Evolutionary conservation across 2,113 vertebrate species (phyloP).

Genomic region (Phodopus roborovskii): DNA sequence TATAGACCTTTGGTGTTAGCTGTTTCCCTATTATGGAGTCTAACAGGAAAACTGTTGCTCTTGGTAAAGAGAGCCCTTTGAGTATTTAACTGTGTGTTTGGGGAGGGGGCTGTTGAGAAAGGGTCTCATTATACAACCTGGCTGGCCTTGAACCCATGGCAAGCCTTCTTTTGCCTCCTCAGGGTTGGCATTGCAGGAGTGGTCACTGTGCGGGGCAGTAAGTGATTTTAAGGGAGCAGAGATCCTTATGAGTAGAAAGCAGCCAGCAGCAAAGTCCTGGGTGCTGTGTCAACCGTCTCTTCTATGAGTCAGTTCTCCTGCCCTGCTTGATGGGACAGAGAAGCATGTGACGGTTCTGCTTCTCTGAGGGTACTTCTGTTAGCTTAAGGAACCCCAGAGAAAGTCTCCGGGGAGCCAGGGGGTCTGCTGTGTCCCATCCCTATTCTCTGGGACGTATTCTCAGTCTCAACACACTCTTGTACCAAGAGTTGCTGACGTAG

Average conservation of each 20-base stretch:
- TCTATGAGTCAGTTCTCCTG: neutral
- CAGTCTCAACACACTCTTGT: neutral
- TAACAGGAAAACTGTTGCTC: slow-evolving; percentile 1
- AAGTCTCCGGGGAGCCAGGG: neutral
- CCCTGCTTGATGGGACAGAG: neutral
- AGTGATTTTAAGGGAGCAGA: neutral
- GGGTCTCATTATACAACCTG: neutral
- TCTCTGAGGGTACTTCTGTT: neutral
- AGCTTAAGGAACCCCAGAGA: neutral
- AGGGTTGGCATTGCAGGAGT: neutral
- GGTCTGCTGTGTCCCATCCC: neutral
- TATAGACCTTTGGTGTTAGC: neutral
- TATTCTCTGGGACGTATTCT: neutral
- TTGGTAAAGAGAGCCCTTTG: neutral
- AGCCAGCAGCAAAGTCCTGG: neutral
- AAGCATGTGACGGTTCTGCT: neutral
- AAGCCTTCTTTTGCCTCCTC: neutral
- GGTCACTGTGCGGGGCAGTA: too few species aligned
- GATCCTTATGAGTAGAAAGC: neutral
- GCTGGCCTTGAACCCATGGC: neutral
- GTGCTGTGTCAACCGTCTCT: neutral
- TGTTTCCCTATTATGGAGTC: neutral
- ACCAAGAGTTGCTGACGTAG: neutral
- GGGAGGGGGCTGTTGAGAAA: neutral
- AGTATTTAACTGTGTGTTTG: neutral